Percentiles rank a stretch among this genome's conserved stretches.
Evolutionary conservation across 2,797 vertebrate genomes (phyloP).

Genomic region (Manis pentadactyla): DNA sequence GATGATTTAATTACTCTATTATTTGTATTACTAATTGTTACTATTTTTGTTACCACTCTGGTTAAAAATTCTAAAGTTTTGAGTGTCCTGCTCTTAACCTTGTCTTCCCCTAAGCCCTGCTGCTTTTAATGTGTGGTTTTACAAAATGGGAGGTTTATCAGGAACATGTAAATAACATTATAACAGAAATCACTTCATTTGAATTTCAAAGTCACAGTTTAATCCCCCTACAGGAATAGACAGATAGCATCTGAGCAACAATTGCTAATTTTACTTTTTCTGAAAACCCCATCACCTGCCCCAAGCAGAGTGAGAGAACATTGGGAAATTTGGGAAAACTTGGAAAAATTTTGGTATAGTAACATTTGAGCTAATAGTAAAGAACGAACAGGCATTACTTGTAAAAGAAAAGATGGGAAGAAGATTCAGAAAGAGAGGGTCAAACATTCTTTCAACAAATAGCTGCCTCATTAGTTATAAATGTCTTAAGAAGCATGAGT

Average conservation of each 20-base stretch:
- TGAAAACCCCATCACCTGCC: neutral
- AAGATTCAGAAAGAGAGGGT: neutral
- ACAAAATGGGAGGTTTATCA: constrained; percentile 10
- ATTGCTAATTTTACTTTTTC: neutral
- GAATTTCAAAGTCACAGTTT: constrained; percentile 11
- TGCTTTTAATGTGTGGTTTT: neutral
- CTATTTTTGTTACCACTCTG: constrained; percentile 7
- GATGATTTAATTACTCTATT: neutral
- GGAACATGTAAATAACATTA: neutral
- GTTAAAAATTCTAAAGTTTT: neutral
- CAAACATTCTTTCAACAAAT: neutral
- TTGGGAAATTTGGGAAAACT: constrained; percentile 23
- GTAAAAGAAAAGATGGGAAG: neutral
- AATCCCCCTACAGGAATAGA: neutral
- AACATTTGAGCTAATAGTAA: neutral
- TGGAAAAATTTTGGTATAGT: neutral
- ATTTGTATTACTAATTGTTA: neutral
- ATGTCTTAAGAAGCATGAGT: neutral
- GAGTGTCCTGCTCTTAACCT: neutral
- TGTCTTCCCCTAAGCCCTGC: neutral
- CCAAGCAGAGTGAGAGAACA: neutral
- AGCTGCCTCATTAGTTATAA: neutral
- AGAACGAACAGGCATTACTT: neutral
- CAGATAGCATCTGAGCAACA: neutral
- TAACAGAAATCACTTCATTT: neutral